A percentile compares a stretch with the other conserved stretches of the same genome.
Evolutionary conservation across 2,888 invertebrate genomes (phyloP).

Genomic region (Tetranychus piercei): DNA sequence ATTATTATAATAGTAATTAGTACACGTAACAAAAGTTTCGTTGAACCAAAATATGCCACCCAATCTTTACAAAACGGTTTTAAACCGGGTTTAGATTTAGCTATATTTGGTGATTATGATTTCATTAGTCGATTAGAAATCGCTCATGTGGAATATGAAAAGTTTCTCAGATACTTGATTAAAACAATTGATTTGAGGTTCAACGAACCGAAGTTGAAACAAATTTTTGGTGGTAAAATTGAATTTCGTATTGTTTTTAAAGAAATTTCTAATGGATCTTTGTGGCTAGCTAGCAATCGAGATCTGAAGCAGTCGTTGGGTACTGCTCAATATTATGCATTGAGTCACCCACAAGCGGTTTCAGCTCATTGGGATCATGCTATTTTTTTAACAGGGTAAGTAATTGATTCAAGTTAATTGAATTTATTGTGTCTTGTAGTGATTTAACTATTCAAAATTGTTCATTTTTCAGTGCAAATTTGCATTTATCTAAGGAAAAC

Average conservation of each 20-base stretch:
- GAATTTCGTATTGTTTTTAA: background rate
- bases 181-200: background rate
- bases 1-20: constrained; percentile 98
- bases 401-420: background rate
- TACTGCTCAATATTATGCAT: background rate
- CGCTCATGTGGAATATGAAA: background rate
- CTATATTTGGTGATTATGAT: background rate
- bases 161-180: background rate
- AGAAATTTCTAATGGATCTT: background rate
- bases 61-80: background rate
- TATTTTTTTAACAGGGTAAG: background rate
- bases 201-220: background rate
- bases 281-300: background rate
- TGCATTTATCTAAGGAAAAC: background rate
- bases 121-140: background rate
- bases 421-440: background rate
- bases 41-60: background rate
- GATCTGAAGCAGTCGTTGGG: background rate
- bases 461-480: too few species aligned
- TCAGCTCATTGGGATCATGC: background rate
- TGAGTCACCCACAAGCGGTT: background rate
- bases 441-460: background rate
- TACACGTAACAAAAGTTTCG: constrained; percentile 47
- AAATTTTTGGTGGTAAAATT: background rate
- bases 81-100: background rate